Conservation (phyloP, 2,113 vertebrate species). For the Oenanthe oenanthe region DNA sequence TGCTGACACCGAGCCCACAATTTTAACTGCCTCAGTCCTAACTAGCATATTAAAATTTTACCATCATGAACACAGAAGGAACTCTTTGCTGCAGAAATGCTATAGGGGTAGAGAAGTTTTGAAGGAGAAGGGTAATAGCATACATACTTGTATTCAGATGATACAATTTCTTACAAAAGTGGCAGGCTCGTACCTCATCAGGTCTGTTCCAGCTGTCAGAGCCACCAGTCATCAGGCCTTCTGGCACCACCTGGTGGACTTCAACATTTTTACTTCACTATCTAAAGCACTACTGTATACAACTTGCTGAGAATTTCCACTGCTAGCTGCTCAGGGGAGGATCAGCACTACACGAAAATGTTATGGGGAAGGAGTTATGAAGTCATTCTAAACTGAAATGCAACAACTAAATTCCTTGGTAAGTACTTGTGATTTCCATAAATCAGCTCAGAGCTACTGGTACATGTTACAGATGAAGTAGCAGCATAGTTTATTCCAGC, state of each 20-base stretch:
- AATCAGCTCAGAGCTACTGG: not conserved
- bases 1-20: not conserved
- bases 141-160: accelerated
- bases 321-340: not conserved
- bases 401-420: not conserved
- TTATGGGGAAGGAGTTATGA: not conserved
- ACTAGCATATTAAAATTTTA: not conserved
- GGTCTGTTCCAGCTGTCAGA: not conserved
- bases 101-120: not conserved
- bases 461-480: not conserved
- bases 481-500: not conserved
- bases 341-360: not conserved
- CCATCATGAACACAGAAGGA: not conserved
- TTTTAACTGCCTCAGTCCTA: not conserved
- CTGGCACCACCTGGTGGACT: not conserved
- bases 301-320: accelerated
- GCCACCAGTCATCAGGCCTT: accelerated
- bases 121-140: not conserved
- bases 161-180: not conserved
- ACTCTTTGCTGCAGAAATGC: not conserved
- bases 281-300: accelerated
- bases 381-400: not conserved
- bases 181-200: accelerated
- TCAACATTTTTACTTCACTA: accelerated
- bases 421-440: accelerated